Percentiles rank a stretch among this genome's conserved stretches.
phyloP scores from a whole-genome alignment of 2,888 invertebrate genomes.

The Drosophila atripex region DNA sequence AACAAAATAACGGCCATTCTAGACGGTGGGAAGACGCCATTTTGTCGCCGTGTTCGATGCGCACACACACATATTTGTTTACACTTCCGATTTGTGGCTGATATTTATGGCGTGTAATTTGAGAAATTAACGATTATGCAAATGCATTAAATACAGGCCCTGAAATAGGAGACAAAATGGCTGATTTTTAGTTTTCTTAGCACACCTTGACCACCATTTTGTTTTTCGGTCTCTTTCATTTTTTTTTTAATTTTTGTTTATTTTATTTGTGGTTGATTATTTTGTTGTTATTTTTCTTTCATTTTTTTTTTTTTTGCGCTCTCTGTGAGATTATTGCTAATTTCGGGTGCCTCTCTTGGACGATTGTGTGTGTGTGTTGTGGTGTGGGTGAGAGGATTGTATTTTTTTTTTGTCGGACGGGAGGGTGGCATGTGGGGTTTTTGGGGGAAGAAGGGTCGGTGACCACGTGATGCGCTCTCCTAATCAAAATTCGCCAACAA shows the following conservation, averaged over 20 bases:
- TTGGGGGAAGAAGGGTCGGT: conserved; percentile 12
- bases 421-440: background rate
- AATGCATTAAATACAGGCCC: conserved; percentile 10
- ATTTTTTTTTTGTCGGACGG: background rate
- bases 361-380: conserved; percentile 9
- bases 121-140: conserved; percentile 12
- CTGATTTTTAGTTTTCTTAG: conserved; percentile 7
- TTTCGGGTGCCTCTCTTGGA: conserved; percentile 49
- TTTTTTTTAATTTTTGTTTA: conserved; percentile 25
- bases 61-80: conserved; percentile 1
- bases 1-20: conserved; percentile 8
- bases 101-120: conserved; percentile 10
- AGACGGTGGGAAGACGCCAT: conserved; percentile 46
- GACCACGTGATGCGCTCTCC: conserved; percentile 54
- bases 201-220: conserved; percentile 74
- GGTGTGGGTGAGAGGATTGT: conserved; percentile 29
- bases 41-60: conserved; percentile 37
- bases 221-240: conserved; percentile 38
- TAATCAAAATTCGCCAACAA: conserved; percentile 2
- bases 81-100: conserved; percentile 25
- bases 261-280: conserved; percentile 23
- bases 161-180: conserved; percentile 24
- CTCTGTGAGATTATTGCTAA: conserved; percentile 56
- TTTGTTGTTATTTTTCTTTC: conserved; percentile 16
- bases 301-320: conserved; percentile 27